Conservation (phyloP, 2,888 invertebrate genomes). For the Sesamia inferens region DNA sequence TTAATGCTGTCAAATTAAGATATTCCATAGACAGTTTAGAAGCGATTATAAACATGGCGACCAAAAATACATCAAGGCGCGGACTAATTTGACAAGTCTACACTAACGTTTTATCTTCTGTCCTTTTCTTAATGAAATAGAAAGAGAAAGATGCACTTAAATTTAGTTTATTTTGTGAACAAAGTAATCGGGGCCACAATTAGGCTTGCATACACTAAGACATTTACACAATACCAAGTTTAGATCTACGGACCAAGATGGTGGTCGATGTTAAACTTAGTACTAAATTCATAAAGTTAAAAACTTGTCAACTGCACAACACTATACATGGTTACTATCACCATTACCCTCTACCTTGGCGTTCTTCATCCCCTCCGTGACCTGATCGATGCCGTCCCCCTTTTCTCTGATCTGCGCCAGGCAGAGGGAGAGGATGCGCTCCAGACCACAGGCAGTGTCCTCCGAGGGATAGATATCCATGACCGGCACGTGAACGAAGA, state of each 20-base stretch:
- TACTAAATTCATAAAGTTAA: not conserved
- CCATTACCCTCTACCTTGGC: slow-evolving; percentile 26
- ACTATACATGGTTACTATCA: slow-evolving; percentile 17
- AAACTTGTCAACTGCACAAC: not conserved
- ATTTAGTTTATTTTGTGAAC: no score
- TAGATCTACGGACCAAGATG: not conserved
- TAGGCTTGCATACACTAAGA: not conserved
- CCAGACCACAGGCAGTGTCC: slow-evolving; percentile 78
- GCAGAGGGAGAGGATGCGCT: slow-evolving; percentile 78
- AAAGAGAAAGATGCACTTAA: no score
- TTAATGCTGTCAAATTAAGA: no score
- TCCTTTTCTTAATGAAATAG: no score
- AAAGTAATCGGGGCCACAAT: no score
- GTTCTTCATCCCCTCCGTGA: slow-evolving; percentile 62
- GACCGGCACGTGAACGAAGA: slow-evolving; percentile 95
- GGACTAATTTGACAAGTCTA: no score
- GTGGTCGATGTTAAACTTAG: not conserved
- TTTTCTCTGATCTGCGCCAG: slow-evolving; percentile 74
- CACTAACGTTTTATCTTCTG: no score
- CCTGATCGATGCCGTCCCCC: slow-evolving; percentile 49
- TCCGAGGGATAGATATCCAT: slow-evolving; percentile 84
- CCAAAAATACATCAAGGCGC: no score
- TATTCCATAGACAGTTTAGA: no score
- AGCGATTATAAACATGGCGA: no score
- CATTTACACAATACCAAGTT: no score